These are phyloP conservation scores for Cryptoprocta ferox DNA, from an alignment of 2,797 vertebrate genomes.

Conservation along the genomic window DNA sequence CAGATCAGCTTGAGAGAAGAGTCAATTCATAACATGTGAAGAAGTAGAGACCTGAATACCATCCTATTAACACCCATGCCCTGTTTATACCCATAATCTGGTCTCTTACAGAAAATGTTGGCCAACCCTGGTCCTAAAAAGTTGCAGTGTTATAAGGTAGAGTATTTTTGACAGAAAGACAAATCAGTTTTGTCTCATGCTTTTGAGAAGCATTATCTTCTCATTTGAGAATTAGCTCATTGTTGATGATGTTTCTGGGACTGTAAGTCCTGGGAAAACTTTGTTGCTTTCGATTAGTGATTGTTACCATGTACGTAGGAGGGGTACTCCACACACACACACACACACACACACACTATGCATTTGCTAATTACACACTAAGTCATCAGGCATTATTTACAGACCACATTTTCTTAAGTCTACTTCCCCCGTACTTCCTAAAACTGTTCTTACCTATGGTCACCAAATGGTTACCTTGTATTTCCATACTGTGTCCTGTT, in stretches of 20 bases:
- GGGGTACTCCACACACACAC: too few species aligned
- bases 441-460: neutral
- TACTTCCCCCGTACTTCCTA: neutral
- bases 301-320: neutral
- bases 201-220: neutral
- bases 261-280: neutral
- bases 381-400: neutral
- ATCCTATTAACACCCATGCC: neutral
- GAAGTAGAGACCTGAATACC: neutral
- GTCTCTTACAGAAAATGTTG: neutral
- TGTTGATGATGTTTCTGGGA: neutral
- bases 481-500: neutral
- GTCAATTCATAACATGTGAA: neutral
- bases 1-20: neutral
- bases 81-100: neutral
- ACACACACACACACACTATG: too few species aligned
- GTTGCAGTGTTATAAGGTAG: neutral
- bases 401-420: neutral
- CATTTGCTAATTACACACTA: neutral
- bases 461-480: neutral
- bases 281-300: neutral
- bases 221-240: slow-evolving; percentile 1
- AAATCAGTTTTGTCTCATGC: neutral
- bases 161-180: neutral
- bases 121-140: neutral